Percentiles rank a stretch among this genome's conserved stretches.
Conservation (phyloP, 1,140 invertebrate genomes). For the Zaprionus africanus region DNA sequence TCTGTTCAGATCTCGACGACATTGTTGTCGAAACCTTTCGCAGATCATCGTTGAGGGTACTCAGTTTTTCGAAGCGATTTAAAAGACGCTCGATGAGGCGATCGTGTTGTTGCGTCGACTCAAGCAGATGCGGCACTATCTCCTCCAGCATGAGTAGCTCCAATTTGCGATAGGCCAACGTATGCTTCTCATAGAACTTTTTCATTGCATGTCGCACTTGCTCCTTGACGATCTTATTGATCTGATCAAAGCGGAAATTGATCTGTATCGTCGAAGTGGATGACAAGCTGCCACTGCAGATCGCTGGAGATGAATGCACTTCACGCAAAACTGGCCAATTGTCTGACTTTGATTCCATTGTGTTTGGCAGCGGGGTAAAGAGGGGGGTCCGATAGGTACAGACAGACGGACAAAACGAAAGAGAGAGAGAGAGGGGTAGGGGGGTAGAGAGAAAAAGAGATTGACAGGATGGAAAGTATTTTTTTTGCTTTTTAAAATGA, state of each 20-base stretch:
- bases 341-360: not conserved
- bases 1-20: no score
- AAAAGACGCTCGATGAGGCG: not conserved
- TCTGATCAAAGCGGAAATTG: not conserved
- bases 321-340: not conserved
- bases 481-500: not conserved
- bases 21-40: not conserved
- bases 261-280: not conserved
- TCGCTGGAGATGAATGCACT: not conserved
- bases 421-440: not conserved
- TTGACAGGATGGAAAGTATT: not conserved
- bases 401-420: not conserved
- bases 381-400: no score
- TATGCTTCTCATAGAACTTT: not conserved
- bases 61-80: not conserved
- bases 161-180: not conserved
- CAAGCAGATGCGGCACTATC: not conserved
- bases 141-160: not conserved
- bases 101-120: not conserved
- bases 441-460: not conserved
- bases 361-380: not conserved
- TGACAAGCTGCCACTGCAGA: not conserved
- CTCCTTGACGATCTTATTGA: not conserved
- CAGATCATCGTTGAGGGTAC: not conserved
- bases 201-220: conserved; percentile 2